These are phyloP conservation scores for Amblyopsis hoosieri DNA, from an alignment of 2,797 vertebrate genomes.

Conservation along the genomic window DNA sequence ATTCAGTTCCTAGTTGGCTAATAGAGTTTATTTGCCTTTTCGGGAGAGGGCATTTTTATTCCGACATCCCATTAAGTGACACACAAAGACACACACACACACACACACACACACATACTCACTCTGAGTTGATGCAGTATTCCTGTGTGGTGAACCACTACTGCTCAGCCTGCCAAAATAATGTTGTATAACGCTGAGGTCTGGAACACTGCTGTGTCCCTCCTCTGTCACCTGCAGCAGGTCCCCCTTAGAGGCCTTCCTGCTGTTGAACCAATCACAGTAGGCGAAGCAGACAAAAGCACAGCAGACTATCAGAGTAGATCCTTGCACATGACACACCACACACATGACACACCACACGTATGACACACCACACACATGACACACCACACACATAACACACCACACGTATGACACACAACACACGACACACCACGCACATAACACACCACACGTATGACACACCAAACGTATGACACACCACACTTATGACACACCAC, in stretches of 20 bases:
- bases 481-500: too few species aligned
- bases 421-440: not conserved
- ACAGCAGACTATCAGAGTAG: not conserved
- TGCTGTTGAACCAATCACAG: constrained; percentile 51
- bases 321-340: too few species aligned
- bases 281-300: not conserved
- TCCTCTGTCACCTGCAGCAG: constrained; percentile 53
- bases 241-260: constrained; percentile 85
- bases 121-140: constrained; percentile 72
- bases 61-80: too few species aligned
- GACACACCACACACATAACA: too few species aligned
- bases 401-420: too few species aligned
- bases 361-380: too few species aligned
- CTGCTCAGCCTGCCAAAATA: constrained; percentile 82
- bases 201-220: constrained; percentile 80
- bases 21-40: too few species aligned
- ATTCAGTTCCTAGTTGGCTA: too few species aligned
- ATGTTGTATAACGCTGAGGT: constrained; percentile 85
- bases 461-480: too few species aligned
- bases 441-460: not conserved
- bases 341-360: too few species aligned
- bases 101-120: constrained; percentile 35
- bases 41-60: too few species aligned
- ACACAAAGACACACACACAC: not conserved
- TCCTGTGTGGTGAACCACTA: constrained; percentile 83